These are phyloP conservation scores for Idris sp. DNA, from an alignment of 1,140 invertebrate genomes.

Conservation along the genomic window DNA sequence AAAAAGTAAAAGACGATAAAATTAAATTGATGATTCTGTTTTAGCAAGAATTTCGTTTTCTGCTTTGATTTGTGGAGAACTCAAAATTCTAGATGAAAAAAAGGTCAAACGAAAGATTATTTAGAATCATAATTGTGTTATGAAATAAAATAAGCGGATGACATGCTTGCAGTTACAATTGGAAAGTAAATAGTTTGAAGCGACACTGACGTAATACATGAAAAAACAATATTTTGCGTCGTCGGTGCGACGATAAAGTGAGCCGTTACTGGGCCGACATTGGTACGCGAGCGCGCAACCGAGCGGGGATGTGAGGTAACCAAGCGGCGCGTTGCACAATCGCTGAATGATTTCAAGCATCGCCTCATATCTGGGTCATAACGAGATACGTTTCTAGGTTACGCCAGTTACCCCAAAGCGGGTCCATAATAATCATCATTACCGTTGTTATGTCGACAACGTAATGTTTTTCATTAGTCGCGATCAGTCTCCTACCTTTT, in stretches of 20 bases:
- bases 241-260: constrained; percentile 61
- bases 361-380: constrained; percentile 79
- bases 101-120: constrained; percentile 6
- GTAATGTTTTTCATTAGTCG: constrained; percentile 49
- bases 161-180: too few species aligned
- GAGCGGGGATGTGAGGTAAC: constrained; percentile 77
- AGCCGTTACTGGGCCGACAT: constrained; percentile 69
- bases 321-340: constrained; percentile 77
- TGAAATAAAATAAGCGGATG: constrained; percentile 30
- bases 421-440: constrained; percentile 67
- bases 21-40: too few species aligned
- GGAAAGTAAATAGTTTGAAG: constrained; percentile 52
- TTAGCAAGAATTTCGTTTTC: too few species aligned
- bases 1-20: too few species aligned
- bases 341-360: constrained; percentile 80
- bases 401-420: constrained; percentile 76
- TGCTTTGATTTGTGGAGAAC: too few species aligned
- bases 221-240: constrained; percentile 52
- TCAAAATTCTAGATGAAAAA: background rate
- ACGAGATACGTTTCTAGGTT: constrained; percentile 79
- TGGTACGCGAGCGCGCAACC: constrained; percentile 63
- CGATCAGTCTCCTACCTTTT: too few species aligned
- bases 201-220: constrained; percentile 47
- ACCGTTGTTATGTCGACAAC: constrained; percentile 52
- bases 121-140: constrained; percentile 22